Evolutionary conservation across 2,113 vertebrate genomes (phyloP).

Genomic region (Oncorhynchus nerka): DNA sequence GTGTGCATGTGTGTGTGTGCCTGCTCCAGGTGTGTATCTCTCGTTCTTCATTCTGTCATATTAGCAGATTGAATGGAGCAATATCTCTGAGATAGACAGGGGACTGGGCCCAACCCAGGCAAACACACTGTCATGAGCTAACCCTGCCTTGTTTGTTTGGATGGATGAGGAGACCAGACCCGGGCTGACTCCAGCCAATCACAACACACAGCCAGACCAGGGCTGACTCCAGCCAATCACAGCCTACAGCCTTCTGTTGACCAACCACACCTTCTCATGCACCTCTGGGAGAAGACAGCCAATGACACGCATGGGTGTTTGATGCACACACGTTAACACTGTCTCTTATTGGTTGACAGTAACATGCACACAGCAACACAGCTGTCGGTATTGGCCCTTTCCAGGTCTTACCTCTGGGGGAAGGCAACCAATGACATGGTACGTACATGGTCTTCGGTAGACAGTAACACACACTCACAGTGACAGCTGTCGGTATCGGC

Average conservation of each 20-base stretch:
- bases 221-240: conserved; percentile 10
- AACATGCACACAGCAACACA: too few species aligned
- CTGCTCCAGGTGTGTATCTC: neutral
- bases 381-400: too few species aligned
- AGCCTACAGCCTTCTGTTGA: too few species aligned
- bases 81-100: conserved; percentile 27
- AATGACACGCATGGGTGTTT: too few species aligned
- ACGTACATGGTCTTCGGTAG: conserved; percentile 5
- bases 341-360: too few species aligned
- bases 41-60: conserved; percentile 12
- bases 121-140: conserved; percentile 44
- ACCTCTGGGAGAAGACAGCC: too few species aligned
- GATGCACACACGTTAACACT: too few species aligned
- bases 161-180: neutral
- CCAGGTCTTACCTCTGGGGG: neutral
- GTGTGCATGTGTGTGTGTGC: neutral
- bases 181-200: conserved; percentile 33
- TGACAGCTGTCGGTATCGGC: neutral
- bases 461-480: conserved; percentile 4
- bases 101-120: conserved; percentile 20
- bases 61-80: conserved; percentile 24
- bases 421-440: conserved; percentile 41
- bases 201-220: conserved; percentile 15
- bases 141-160: conserved; percentile 45
- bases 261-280: too few species aligned